Percentiles rank a stretch among this genome's conserved stretches.
phyloP scores from a whole-genome alignment of 1,140 invertebrate genomes.

The Temnothorax longispinosus region DNA sequence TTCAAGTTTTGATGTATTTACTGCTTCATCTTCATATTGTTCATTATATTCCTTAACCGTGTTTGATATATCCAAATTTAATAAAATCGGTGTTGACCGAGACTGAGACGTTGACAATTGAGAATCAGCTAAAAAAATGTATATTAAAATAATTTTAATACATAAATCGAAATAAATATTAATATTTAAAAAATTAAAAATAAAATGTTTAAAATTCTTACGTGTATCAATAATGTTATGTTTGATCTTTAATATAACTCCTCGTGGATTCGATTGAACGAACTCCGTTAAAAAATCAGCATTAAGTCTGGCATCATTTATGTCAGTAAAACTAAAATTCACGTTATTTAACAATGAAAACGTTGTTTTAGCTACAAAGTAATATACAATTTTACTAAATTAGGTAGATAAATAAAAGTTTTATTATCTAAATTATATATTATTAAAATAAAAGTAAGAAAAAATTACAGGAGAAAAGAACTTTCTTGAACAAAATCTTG shows the following conservation, averaged over 20 bases:
- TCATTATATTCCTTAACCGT: too few species aligned
- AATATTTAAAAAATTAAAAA: background rate
- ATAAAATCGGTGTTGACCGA: too few species aligned
- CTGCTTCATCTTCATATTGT: too few species aligned
- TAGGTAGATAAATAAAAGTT: too few species aligned
- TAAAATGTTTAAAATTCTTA: background rate
- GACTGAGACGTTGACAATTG: too few species aligned
- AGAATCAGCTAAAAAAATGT: too few species aligned
- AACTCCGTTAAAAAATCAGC: background rate
- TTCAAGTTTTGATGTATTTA: too few species aligned
- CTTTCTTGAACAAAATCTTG: background rate
- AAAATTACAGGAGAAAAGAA: background rate
- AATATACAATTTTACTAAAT: too few species aligned
- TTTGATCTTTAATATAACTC: background rate
- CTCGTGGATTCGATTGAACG: background rate
- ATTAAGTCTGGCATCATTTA: background rate
- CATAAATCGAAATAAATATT: background rate
- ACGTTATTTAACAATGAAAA: background rate
- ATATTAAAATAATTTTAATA: too few species aligned
- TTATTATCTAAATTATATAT: background rate
- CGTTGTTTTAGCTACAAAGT: background rate
- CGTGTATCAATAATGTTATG: background rate
- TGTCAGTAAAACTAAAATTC: background rate
- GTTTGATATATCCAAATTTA: too few species aligned
- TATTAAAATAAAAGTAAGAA: background rate